Conservation (phyloP, 2,797 vertebrate genomes). For the Halcyon leucocephala region DNA sequence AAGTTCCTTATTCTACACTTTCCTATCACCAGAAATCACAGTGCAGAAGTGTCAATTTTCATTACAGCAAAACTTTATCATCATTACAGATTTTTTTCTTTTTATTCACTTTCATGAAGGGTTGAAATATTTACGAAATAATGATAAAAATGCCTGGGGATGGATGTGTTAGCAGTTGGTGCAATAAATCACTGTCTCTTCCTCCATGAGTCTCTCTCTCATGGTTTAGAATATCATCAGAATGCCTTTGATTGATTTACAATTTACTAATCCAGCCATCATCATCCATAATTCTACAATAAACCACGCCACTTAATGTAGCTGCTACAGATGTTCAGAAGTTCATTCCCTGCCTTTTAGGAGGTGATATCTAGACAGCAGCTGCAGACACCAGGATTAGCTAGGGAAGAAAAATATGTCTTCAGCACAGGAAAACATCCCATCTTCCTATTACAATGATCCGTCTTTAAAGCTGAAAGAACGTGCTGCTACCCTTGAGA, state of each 20-base stretch:
- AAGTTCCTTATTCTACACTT: not conserved
- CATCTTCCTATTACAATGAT: not conserved
- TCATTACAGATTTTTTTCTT: not conserved
- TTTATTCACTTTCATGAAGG: constrained; percentile 10
- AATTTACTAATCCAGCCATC: constrained; percentile 47
- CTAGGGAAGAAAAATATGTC: not conserved
- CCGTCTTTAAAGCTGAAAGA: not conserved
- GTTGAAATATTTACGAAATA: constrained; percentile 52
- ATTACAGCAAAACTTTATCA: constrained; percentile 6
- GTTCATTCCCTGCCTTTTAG: constrained; percentile 41
- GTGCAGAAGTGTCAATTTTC: not conserved
- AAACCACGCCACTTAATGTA: constrained; percentile 54
- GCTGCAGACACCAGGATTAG: constrained; percentile 41
- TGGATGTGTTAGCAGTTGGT: constrained; percentile 43
- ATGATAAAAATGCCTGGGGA: constrained; percentile 36
- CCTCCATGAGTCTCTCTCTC: not conserved
- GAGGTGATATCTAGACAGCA: constrained; percentile 23
- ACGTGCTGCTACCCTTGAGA: not conserved
- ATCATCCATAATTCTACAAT: constrained; percentile 46
- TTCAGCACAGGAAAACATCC: not conserved
- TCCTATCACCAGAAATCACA: not conserved
- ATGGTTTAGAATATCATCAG: constrained; percentile 32
- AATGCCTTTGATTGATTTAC: constrained; percentile 61
- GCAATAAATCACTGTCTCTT: constrained; percentile 53
- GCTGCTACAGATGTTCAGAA: constrained; percentile 56